Conservation (phyloP, 2,888 invertebrate species). For the Andrena bucephala region DNA sequence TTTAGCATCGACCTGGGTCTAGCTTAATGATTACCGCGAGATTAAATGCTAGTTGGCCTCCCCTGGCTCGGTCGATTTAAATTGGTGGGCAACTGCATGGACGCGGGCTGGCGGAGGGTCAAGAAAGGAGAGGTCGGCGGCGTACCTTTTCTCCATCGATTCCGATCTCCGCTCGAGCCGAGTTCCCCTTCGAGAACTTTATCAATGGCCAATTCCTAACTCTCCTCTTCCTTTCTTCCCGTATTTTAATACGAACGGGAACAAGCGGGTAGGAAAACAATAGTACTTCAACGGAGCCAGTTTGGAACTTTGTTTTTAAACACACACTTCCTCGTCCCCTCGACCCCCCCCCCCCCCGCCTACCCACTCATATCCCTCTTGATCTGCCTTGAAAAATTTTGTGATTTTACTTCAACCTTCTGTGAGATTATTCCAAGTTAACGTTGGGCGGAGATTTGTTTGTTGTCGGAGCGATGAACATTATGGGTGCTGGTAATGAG, state of each 20-base stretch:
- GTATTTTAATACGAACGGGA: conserved; percentile 65
- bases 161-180: conserved; percentile 42
- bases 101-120: conserved; percentile 46
- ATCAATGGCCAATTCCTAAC: conserved; percentile 69
- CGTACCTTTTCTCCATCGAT: conserved; percentile 52
- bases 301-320: conserved; percentile 65
- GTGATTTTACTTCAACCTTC: neutral
- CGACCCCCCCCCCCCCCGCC: neutral
- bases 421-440: neutral
- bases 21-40: conserved; percentile 48
- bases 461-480: neutral
- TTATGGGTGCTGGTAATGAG: too few relatives aligned
- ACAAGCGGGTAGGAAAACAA: conserved; percentile 60
- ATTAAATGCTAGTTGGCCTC: conserved; percentile 48
- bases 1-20: conserved; percentile 48
- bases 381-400: neutral
- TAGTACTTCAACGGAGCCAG: conserved; percentile 60
- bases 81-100: conserved; percentile 28
- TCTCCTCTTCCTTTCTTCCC: conserved; percentile 55
- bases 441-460: neutral
- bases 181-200: conserved; percentile 64
- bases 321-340: conserved; percentile 14
- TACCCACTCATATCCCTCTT: neutral
- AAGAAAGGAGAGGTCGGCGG: conserved; percentile 43
- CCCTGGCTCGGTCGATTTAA: conserved; percentile 33